Base-by-base conservation (phyloP, 2,888 invertebrate species). In the Troides aeacus region DNA sequence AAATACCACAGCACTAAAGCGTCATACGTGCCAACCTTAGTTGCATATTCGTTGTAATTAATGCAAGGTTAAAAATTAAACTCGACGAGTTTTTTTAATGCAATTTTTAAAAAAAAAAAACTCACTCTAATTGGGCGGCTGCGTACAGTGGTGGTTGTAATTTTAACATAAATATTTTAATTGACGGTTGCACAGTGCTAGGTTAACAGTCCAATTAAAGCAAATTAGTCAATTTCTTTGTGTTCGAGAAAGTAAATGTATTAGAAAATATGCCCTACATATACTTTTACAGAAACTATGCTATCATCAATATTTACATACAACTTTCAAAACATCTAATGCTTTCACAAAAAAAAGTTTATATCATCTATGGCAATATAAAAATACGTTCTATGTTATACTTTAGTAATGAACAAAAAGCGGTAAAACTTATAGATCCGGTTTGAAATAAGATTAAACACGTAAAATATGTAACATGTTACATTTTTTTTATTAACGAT, bases 161-260 rank as follows among this genome's bases (percentile, higher is more conserved):
- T 36, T 69, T 69, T 50, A 65, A 65, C 69, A 65, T 58, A 69
- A 69, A 69, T 69, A 65, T 69, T 69, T 69, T 62, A 69, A 69
- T 69, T 69, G 62, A 62, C 62, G 57, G 62, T 46, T 18, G 62
- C 30, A 66, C 46, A 62, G 46, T 5, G 62, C 65, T 62, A 62
- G 46, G 42, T 62, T 57, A 62, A 65, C 46, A 58, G 65, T 65
- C 62, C 62, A 65, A 66, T 66, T 69, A 69, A 50, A 17, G 23
- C 64, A 65, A 58, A 30, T 69, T 58, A 65, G 69, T 69, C 39
- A 65, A 46, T 62, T 53, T 61, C 58, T 42, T 65, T 58, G 3
- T 18, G 18, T 42, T 61, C 30, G 23, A 36, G 59, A 61, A 46
- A 42, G 6, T n/a, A 56, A 64, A 57, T 69, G 0, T 42, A 69